Base-by-base conservation (phyloP, 2,797 vertebrate genomes). In the Sebastiscus tertius region DNA sequence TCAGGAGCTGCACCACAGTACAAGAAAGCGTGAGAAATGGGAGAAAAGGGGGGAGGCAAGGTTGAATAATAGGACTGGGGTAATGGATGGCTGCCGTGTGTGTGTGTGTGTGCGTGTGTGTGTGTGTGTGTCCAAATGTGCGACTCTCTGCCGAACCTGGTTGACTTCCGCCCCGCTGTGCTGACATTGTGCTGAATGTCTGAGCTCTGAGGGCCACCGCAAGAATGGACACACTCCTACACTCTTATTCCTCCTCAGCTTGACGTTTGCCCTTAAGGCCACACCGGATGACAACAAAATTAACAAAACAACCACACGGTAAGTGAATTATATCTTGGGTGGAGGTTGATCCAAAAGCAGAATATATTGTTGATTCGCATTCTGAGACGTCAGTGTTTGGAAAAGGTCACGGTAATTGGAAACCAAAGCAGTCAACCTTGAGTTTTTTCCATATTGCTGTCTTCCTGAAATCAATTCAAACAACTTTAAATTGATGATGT, bases 351-450 rank as follows among this genome's bases (percentile, higher is more conserved):
- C 79, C 62, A 86, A 90, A 81, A 82, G 85, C 70, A 86, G 58
- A 86, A 90, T 79, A 74, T 77, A 84, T 85, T 84, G 79, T 81
- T 85, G 82, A 93, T 89, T 91, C 66, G 90, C 90, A 81, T 90
- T 84, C 81, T 74, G 79, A 92, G 87, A 90, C 63, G 69, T 82
- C 83, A 78, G 31, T 77, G 72, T 90, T 91, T 89, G 42, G 69
- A 89, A 94, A 92, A 94, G 91, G 83, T 91, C 81, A 73, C 11
- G 2, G 83, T 87, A 92, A 93, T 83, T 90, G 83, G 81, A 94
- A 87, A 92, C 75, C 74, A 65, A 83, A 82, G 87, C 73, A 75
- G 84, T 87, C 85, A 80, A 87, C 86, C 87, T 90, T 90, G 82
- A 81, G 46, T 24, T 91, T 74, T 72, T 46, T 49, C 69, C 77